These are phyloP conservation scores for Falco rusticolus DNA, from an alignment of 2,797 vertebrate genomes.

Conservation along the genomic window DNA sequence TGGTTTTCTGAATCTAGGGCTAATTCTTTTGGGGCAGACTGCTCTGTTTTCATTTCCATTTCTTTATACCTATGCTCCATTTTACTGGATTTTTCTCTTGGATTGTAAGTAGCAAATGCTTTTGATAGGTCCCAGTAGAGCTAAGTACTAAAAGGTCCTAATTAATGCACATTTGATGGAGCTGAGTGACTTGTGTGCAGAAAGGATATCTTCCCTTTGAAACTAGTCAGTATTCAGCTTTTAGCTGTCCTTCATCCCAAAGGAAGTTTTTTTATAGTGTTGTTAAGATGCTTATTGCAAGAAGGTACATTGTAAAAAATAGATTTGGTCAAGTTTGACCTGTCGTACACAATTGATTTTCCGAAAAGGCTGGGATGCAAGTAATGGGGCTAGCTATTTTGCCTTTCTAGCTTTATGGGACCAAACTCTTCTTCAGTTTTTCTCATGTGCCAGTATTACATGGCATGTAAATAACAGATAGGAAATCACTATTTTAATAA, in stretches of 20 bases:
- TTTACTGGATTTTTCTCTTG: background rate
- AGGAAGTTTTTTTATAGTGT: background rate
- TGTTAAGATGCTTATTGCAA: background rate
- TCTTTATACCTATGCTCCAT: background rate
- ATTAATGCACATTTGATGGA: constrained; percentile 31
- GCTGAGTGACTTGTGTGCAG: background rate
- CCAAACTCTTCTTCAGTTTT: background rate
- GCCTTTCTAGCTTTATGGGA: background rate
- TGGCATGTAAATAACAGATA: background rate
- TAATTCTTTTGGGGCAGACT: background rate
- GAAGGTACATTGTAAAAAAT: background rate
- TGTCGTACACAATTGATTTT: background rate
- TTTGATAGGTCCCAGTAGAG: background rate
- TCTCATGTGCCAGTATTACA: accelerated
- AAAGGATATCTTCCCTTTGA: background rate
- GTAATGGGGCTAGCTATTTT: background rate
- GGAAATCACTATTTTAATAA: background rate
- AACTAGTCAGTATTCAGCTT: background rate
- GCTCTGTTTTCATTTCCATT: background rate
- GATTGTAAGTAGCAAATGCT: background rate
- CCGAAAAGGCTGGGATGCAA: background rate
- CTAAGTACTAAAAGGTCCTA: background rate
- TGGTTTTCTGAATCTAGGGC: background rate
- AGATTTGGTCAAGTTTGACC: background rate
- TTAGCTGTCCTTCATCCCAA: background rate